Conservation (phyloP, 2,888 invertebrate species). For the Drosophila macrothrix region DNA sequence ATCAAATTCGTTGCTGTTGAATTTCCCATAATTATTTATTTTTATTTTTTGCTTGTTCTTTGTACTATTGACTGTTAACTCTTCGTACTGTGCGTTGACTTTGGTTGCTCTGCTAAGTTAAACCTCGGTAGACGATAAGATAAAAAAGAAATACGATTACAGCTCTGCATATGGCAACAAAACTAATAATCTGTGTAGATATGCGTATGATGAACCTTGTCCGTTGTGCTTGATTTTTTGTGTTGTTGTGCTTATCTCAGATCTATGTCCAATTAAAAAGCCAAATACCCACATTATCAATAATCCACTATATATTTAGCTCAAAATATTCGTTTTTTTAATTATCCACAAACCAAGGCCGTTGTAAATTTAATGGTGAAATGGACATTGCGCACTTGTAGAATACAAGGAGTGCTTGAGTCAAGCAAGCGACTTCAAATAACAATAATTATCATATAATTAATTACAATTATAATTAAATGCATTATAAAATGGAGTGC, state of each 20-base stretch:
- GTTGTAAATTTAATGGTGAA: not conserved
- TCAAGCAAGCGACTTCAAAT: not conserved
- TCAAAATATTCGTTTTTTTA: not conserved
- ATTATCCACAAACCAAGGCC: not conserved
- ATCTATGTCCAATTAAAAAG: not conserved
- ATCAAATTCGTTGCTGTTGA: not conserved
- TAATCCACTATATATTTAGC: not conserved
- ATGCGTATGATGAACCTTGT: conserved; percentile 21
- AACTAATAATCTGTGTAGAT: conserved; percentile 26
- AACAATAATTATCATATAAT: not conserved
- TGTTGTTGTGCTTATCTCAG: conserved; percentile 2
- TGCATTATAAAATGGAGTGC: not conserved
- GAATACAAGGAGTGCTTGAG: not conserved
- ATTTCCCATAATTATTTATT: not conserved
- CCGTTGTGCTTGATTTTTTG: not conserved
- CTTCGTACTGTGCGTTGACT: not conserved
- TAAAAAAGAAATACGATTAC: conserved; percentile 24
- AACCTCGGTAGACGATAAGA: conserved; percentile 45
- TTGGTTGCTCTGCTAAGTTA: conserved; percentile 7
- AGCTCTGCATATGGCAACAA: conserved; percentile 36
- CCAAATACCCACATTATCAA: conserved; percentile 1
- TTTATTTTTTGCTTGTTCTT: not conserved
- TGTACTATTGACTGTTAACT: conserved; percentile 9
- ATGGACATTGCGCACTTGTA: not conserved
- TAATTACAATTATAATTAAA: not conserved